phyloP scores from a whole-genome alignment of 2,797 vertebrate genomes.

The Alectoris magna region DNA sequence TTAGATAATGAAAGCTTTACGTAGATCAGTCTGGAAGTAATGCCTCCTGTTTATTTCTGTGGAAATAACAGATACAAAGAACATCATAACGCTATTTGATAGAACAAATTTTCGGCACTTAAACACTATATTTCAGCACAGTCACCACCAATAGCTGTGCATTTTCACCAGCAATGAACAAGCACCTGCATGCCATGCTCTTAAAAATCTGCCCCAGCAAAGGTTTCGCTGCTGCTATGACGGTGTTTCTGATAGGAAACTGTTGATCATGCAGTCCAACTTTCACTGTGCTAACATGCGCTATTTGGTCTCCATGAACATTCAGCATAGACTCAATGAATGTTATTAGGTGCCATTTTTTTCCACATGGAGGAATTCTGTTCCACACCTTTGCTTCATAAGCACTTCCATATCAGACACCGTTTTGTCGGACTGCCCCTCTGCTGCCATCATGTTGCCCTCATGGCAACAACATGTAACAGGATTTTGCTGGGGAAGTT shows the following conservation, averaged over 20 bases:
- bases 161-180: neutral
- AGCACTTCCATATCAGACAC: neutral
- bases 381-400: neutral
- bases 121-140: neutral
- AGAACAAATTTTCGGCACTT: neutral
- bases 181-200: neutral
- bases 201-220: neutral
- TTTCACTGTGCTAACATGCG: neutral
- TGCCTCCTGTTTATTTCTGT: neutral
- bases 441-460: neutral
- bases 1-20: neutral
- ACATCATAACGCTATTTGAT: neutral
- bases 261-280: neutral
- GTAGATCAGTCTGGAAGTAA: neutral
- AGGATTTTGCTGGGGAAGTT: neutral
- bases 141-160: neutral
- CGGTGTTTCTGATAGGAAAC: neutral
- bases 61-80: neutral
- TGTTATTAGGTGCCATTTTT: neutral
- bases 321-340: neutral
- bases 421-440: neutral
- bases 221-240: neutral
- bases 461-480: neutral
- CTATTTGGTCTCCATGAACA: neutral
- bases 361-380: neutral